Evolutionary conservation across 2,797 vertebrate genomes (phyloP), one percentile per base, ranked within the genome.

Genomic region (Mycteria americana): DNA sequence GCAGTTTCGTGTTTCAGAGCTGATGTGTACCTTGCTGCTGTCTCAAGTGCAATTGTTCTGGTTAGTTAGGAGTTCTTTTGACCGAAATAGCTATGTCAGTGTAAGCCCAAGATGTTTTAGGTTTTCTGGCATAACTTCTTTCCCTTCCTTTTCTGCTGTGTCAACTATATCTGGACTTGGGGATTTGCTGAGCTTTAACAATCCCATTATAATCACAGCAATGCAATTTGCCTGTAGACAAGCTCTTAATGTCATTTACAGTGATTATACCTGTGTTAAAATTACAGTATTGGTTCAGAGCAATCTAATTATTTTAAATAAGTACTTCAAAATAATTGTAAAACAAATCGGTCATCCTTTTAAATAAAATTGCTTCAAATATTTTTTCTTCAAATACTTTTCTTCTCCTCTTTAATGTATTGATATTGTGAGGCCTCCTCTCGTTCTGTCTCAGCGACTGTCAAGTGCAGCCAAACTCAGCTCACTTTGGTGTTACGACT

Each of bases 211-310:
- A 79, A 92, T 50, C 87, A 83, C 33, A 89, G 93, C 84, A 85
- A 90, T 95, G 81, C 94, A 94, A 64, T 95, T 92, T 96, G 86
- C 83, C 93, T 80, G 63, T 65, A 88, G 94, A 94, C 90, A 92
- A 95, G 95, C 94, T 92, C 69, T 86, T 96, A 93, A 95, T 95
- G 95, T 63, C 56, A 86, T 91, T 95, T 93, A 51, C 84, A 88
- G 92, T 41, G 86, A 92, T 95, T 94, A 79, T 70, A 92, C 79
- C 78, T 72, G 41, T 79, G 84, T 91, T 88, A 83, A 92, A 88
- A 86, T 93, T 53, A 79, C 68, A 35, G 70, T 59, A 74, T 74
- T 92, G 33, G 69, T 91, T 81, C 73, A 54, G 78, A 85, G 65
- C 37, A 76, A 75, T 65, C n/a, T 50, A 35, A 77, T 92, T 75